phyloP scores from a whole-genome alignment of 2,113 vertebrate species.

The Geococcyx californianus region DNA sequence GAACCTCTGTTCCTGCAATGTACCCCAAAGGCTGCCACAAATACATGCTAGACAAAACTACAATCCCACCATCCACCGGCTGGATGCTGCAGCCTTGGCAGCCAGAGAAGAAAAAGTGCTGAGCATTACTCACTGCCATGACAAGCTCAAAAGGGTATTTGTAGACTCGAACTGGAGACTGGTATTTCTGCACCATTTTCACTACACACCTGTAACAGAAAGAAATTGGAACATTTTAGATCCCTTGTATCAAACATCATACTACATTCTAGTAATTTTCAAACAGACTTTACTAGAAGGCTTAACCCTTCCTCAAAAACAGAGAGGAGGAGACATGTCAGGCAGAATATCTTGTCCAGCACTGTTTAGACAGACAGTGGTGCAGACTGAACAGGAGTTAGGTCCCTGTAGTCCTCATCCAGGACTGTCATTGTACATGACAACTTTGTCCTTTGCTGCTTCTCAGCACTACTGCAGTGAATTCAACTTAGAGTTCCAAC shows the following conservation, averaged over 20 bases:
- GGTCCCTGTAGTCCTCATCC: not conserved
- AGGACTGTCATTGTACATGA: rapidly evolving
- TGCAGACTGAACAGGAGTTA: not conserved
- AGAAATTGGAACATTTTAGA: not conserved
- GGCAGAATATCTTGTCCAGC: not conserved
- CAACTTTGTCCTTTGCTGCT: not conserved
- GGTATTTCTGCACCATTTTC: conserved; percentile 89
- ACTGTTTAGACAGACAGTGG: not conserved
- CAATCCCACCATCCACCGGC: not conserved
- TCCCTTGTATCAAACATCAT: rapidly evolving
- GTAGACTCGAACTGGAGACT: conserved; percentile 85
- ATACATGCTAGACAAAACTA: rapidly evolving
- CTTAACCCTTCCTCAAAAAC: not conserved
- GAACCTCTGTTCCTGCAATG: not conserved
- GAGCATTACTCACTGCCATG: conserved; percentile 82
- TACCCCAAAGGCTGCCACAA: not conserved
- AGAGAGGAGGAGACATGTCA: not conserved
- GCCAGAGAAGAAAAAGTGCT: not conserved
- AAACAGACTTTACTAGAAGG: not conserved
- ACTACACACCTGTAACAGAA: not conserved
- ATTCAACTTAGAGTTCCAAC: not conserved
- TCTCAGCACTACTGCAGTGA: not conserved
- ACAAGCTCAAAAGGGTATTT: conserved; percentile 87
- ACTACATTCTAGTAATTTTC: not conserved
- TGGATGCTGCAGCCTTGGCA: not conserved